A percentile compares a stretch with the other conserved stretches of the same genome.
Conservation (phyloP, 2,113 vertebrate species). For the Puffinus mauretanicus region DNA sequence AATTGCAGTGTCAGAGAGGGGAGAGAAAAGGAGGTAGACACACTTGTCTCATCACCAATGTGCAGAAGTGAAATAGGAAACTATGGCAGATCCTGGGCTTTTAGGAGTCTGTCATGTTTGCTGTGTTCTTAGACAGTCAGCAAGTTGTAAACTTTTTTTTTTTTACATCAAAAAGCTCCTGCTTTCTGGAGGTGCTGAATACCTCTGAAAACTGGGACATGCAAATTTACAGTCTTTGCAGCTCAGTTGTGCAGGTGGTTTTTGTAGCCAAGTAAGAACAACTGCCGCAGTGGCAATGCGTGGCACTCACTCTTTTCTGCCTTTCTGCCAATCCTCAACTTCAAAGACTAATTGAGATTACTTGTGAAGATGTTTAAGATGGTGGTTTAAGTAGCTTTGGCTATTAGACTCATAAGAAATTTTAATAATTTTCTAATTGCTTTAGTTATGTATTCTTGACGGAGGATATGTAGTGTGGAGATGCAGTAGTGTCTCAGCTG, state of each 20-base stretch:
- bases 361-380: neutral
- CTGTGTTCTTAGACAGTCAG: neutral
- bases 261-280: neutral
- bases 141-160: neutral
- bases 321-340: neutral
- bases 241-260: neutral
- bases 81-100: neutral
- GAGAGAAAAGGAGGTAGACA: neutral
- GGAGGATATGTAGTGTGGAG: neutral
- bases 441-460: neutral
- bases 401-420: neutral
- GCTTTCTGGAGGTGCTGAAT: neutral
- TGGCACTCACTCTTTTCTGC: neutral
- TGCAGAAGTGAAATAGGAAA: neutral
- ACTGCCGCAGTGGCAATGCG: neutral
- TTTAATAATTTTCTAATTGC: neutral
- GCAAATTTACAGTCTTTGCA: neutral
- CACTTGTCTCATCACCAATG: neutral
- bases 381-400: neutral
- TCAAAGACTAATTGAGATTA: neutral
- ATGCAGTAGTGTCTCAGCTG: neutral
- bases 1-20: neutral
- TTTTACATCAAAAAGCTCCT: neutral
- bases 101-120: neutral
- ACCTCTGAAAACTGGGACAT: neutral